Percentiles rank a stretch among this genome's conserved stretches.
Conservation (phyloP, 2,888 invertebrate species). For the Andrena praecox region DNA sequence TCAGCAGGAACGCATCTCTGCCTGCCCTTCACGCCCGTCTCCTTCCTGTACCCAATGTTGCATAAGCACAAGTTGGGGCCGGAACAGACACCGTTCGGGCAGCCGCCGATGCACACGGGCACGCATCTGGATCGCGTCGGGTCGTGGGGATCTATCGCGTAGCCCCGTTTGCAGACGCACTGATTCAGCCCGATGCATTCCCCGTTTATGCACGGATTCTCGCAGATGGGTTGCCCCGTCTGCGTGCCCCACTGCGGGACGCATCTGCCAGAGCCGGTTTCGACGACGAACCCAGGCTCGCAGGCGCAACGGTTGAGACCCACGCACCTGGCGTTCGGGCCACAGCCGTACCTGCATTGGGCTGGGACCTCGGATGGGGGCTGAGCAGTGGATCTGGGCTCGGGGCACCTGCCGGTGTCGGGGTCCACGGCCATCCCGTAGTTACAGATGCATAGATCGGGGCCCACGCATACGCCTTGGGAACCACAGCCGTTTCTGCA, state of each 20-base stretch:
- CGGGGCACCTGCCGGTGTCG: conserved; percentile 71
- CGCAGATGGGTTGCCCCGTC: conserved; percentile 80
- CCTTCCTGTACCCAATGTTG: conserved; percentile 89
- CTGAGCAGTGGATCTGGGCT: not conserved
- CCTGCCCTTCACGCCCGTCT: conserved; percentile 88
- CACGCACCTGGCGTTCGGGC: conserved; percentile 85
- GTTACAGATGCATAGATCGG: conserved; percentile 86
- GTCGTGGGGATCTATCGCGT: conserved; percentile 80
- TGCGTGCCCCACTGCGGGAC: not conserved
- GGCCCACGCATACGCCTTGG: conserved; percentile 79
- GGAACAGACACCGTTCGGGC: conserved; percentile 90
- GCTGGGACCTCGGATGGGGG: not conserved
- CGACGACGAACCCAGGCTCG: conserved; percentile 84
- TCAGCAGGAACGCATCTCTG: conserved; percentile 86
- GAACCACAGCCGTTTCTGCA: conserved; percentile 57
- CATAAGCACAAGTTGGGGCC: conserved; percentile 91
- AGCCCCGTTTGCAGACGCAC: conserved; percentile 85
- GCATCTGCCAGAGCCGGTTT: conserved; percentile 70
- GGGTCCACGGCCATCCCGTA: conserved; percentile 83
- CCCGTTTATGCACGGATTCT: conserved; percentile 85
- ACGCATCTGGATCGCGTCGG: conserved; percentile 85
- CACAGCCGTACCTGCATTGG: conserved; percentile 79
- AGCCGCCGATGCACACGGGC: conserved; percentile 89
- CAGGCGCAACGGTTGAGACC: conserved; percentile 87
- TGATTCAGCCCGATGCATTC: conserved; percentile 85